phyloP scores from a whole-genome alignment of 2,113 vertebrate genomes.

The Trichomycterus rosablanca region DNA sequence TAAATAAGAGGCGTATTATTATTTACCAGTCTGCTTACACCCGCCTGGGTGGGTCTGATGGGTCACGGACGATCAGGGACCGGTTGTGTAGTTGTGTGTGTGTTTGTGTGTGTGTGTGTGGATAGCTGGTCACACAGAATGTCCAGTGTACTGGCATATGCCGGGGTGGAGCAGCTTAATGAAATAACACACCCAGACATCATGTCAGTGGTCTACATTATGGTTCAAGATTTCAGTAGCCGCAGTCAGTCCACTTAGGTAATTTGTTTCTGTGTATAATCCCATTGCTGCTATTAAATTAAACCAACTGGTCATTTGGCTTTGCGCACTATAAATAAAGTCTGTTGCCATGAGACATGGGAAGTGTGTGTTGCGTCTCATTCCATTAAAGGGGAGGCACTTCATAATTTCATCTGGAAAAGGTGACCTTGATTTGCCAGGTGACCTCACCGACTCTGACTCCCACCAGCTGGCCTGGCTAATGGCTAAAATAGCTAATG shows the following conservation, averaged over 20 bases:
- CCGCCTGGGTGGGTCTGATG: no score
- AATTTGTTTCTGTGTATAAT: constrained; percentile 76
- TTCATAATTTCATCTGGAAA: constrained; percentile 71
- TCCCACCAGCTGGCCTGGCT: constrained; percentile 55
- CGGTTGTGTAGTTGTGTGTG: no score
- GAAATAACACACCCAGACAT: constrained; percentile 69
- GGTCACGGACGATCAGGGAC: no score
- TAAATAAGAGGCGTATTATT: no score
- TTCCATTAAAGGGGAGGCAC: constrained; percentile 71
- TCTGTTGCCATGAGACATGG: constrained; percentile 62
- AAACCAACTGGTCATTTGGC: constrained; percentile 75
- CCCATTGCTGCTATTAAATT: constrained; percentile 76
- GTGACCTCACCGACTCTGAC: constrained; percentile 60
- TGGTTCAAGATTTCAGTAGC: constrained; percentile 72
- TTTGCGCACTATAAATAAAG: constrained; percentile 71
- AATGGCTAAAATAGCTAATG: constrained; percentile 65
- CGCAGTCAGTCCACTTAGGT: constrained; percentile 71
- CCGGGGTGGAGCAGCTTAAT: constrained; percentile 61
- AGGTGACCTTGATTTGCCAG: constrained; percentile 69
- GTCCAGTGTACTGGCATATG: constrained; percentile 61
- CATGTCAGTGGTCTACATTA: constrained; percentile 72
- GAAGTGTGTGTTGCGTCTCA: constrained; percentile 62
- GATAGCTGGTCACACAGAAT: constrained; percentile 26
- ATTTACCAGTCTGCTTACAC: no score
- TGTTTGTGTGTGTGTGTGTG: constrained; percentile 45